These are phyloP conservation scores for Deroptyus accipitrinus DNA, from an alignment of 2,113 vertebrate species.

Conservation along the genomic window DNA sequence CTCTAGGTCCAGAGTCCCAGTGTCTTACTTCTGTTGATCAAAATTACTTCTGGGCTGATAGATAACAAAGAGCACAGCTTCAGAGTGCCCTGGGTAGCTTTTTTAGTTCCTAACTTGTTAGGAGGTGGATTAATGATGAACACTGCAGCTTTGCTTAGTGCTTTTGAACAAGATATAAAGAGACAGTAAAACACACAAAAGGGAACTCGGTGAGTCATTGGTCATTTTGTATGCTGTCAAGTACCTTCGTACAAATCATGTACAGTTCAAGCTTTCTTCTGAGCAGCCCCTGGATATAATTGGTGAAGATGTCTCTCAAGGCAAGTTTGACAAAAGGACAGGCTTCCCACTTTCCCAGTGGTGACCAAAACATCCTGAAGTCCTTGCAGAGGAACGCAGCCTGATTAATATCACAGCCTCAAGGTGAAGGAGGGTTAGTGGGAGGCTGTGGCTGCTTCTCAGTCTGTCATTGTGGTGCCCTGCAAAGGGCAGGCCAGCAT, in stretches of 20 bases:
- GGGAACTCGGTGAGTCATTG: not conserved
- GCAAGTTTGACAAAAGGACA: conserved; percentile 68
- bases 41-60: not conserved
- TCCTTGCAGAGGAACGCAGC: conserved; percentile 39
- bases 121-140: not conserved
- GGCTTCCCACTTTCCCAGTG: conserved; percentile 57
- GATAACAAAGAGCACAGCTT: not conserved
- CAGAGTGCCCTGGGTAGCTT: not conserved
- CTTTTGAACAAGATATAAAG: not conserved
- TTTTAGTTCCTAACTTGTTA: not conserved
- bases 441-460: not conserved
- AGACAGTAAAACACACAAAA: conserved; percentile 1
- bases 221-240: conserved; percentile 42
- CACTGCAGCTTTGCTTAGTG: not conserved
- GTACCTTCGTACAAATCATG: not conserved
- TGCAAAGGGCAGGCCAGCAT: not conserved
- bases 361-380: conserved; percentile 48
- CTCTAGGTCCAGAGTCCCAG: not conserved
- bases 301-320: conserved; percentile 52
- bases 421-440: conserved; percentile 11
- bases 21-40: not conserved
- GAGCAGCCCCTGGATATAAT: conserved; percentile 1
- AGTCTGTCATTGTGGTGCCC: not conserved
- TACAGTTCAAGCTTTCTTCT: not conserved
- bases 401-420: conserved; percentile 46